These are phyloP conservation scores for Candidula unifasciata DNA, from an alignment of 2,888 invertebrate genomes.

Conservation along the genomic window DNA sequence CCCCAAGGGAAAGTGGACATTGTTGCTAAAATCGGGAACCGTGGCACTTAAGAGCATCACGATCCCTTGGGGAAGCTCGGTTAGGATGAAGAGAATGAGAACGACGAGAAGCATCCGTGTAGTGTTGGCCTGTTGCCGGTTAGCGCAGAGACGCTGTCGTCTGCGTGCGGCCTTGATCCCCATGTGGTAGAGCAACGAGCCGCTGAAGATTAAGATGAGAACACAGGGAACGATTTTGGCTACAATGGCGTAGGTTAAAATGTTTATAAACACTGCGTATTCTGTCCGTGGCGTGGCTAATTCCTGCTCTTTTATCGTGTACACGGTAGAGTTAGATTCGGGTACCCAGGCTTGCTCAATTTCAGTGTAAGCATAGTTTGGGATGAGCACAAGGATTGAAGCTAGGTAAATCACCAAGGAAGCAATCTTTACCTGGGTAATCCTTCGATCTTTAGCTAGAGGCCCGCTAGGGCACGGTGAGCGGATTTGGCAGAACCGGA, in stretches of 20 bases:
- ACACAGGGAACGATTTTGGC: conserved; percentile 94
- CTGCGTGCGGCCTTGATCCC: conserved; percentile 63
- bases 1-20: conserved; percentile 81
- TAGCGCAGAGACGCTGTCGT: conserved; percentile 62
- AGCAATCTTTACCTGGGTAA: conserved; percentile 59
- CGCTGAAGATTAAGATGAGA: conserved; percentile 85
- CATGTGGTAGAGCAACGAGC: conserved; percentile 74
- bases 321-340: conserved; percentile 58
- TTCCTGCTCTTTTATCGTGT: conserved; percentile 60
- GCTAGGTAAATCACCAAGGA: conserved; percentile 87
- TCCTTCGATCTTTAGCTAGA: conserved; percentile 62
- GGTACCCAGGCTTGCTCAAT: conserved; percentile 77
- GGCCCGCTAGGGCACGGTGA: conserved; percentile 65
- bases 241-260: conserved; percentile 81
- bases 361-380: conserved; percentile 89
- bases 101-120: conserved; percentile 92
- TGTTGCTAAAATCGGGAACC: conserved; percentile 83
- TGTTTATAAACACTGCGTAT: conserved; percentile 63
- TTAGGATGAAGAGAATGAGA: conserved; percentile 89
- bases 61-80: conserved; percentile 90
- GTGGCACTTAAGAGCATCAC: conserved; percentile 86
- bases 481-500: conserved; percentile 84
- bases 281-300: conserved; percentile 64
- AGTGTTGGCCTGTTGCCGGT: conserved; percentile 82
- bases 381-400: conserved; percentile 88